Evolutionary conservation across 2,113 vertebrate species (phyloP).

Genomic region (Myrmecobius fasciatus): DNA sequence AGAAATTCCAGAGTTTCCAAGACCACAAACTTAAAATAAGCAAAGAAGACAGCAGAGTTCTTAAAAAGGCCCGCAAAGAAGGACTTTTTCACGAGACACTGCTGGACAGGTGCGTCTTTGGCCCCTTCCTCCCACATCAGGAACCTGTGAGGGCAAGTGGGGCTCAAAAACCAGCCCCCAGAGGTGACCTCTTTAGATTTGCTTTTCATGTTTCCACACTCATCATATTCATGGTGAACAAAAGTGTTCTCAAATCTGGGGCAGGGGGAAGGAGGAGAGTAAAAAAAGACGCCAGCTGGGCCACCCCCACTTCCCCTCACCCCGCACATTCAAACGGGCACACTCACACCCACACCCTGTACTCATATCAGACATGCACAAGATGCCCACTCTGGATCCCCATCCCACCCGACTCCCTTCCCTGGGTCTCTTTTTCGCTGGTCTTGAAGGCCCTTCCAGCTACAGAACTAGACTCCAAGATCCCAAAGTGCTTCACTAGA

Average conservation of each 20-base stretch:
- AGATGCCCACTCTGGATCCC: too few species aligned
- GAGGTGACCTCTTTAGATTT: too few species aligned
- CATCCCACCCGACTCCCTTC: too few species aligned
- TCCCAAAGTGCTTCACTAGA: neutral
- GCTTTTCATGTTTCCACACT: too few species aligned
- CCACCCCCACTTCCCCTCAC: too few species aligned
- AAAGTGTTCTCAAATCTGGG: neutral
- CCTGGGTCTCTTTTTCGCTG: neutral
- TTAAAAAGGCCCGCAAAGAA: constrained; percentile 94
- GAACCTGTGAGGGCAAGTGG: too few species aligned
- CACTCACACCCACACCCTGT: too few species aligned
- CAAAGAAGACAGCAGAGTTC: constrained; percentile 87
- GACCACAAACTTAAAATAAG: constrained; percentile 95
- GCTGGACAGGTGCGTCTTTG: constrained; percentile 91
- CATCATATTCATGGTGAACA: neutral
- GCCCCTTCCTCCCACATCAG: neutral
- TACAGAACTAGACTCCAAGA: too few species aligned
- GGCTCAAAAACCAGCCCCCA: too few species aligned
- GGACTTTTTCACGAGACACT: constrained; percentile 95
- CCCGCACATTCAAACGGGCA: too few species aligned
- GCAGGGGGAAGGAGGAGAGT: too few species aligned
- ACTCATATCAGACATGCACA: too few species aligned
- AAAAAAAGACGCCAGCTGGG: neutral
- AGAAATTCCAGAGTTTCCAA: constrained; percentile 99
- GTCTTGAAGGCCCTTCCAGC: neutral